phyloP scores from a whole-genome alignment of 2,888 invertebrate species.

The Tanytarsus gracilentus region DNA sequence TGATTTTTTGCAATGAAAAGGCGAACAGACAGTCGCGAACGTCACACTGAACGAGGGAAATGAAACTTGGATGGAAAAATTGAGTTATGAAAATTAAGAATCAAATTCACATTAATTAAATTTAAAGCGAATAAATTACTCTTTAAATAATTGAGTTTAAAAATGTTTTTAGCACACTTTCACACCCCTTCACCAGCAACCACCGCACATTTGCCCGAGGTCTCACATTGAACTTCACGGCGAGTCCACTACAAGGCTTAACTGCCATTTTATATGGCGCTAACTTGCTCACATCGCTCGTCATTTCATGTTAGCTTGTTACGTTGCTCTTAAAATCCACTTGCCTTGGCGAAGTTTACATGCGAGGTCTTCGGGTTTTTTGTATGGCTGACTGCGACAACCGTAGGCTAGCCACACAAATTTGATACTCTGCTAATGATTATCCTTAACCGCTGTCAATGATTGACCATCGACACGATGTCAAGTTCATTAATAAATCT shows the following conservation, averaged over 20 bases:
- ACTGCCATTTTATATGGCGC: slow-evolving; percentile 22
- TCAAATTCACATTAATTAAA: no score
- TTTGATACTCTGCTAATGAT: background rate
- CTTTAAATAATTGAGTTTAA: no score
- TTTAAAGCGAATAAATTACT: no score
- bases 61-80: no score
- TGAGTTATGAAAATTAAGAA: no score
- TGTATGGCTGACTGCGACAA: background rate
- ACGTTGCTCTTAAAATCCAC: slow-evolving; percentile 29
- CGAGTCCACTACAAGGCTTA: slow-evolving; percentile 24
- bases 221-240: slow-evolving; percentile 25
- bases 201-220: background rate
- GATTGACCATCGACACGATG: background rate
- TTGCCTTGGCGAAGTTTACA: slow-evolving; percentile 27
- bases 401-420: no score
- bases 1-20: slow-evolving; percentile 5
- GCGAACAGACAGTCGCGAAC: no score
- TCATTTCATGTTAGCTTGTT: slow-evolving; percentile 15
- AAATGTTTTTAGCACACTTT: no score
- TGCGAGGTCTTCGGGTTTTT: slow-evolving; percentile 12
- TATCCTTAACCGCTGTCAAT: background rate
- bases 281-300: background rate
- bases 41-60: no score
- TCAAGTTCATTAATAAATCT: background rate
- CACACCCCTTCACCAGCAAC: background rate